phyloP scores from a whole-genome alignment of 2,888 invertebrate species.

The Schizotus pectinicornis region DNA sequence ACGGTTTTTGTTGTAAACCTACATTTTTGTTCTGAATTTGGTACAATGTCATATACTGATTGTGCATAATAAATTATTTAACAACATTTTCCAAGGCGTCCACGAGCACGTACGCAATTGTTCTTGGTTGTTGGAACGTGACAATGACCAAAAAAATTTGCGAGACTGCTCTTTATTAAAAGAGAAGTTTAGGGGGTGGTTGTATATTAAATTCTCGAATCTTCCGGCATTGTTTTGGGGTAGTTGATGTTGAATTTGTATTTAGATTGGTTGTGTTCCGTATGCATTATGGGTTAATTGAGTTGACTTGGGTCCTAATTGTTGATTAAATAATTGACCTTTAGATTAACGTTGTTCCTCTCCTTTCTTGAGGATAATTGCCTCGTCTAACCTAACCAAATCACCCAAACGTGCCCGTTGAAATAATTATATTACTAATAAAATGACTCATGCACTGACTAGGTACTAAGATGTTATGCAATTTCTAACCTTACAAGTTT shows the following conservation, averaged over 20 bases:
- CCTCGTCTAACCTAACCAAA: background rate
- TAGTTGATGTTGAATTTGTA: background rate
- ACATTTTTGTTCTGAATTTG: no score
- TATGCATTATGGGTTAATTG: conserved; percentile 24
- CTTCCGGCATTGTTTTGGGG: background rate
- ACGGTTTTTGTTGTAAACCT: no score
- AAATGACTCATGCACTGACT: background rate
- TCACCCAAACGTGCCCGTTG: background rate
- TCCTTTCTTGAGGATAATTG: background rate
- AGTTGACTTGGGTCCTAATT: conserved; percentile 25
- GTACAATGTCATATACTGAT: no score
- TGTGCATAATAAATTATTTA: no score
- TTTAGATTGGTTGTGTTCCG: background rate
- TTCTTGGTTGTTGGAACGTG: no score
- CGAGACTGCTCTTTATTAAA: no score
- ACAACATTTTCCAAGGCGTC: no score
- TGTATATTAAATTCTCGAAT: background rate
- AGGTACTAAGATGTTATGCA: conserved; percentile 1
- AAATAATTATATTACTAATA: background rate
- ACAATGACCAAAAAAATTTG: no score
- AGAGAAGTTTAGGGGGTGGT: no score
- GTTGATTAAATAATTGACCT: conserved; percentile 33
- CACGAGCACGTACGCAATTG: no score
- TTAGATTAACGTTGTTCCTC: conserved; percentile 21
- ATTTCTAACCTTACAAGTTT: background rate